These are phyloP conservation scores for Odobenus rosmarus DNA, from an alignment of 2,113 vertebrate genomes.

Conservation along the genomic window DNA sequence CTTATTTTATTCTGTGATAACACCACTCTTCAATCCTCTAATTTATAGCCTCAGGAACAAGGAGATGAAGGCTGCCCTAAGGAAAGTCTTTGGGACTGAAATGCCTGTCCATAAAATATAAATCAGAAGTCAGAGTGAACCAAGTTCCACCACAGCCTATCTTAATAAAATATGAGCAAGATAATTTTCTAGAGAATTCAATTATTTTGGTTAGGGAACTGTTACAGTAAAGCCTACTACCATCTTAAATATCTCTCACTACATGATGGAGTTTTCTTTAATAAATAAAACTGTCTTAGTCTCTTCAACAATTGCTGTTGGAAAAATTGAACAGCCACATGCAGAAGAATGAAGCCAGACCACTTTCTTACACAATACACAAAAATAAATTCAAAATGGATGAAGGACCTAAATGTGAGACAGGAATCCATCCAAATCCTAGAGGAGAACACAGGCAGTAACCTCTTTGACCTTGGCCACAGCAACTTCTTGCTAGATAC, in stretches of 20 bases:
- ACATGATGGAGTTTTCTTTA: not conserved
- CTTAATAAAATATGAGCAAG: not conserved
- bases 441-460: not conserved
- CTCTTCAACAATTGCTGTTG: not conserved
- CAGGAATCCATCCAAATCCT: not conserved
- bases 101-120: not conserved
- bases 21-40: constrained; percentile 65
- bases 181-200: not conserved
- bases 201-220: not conserved
- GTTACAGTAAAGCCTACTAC: not conserved
- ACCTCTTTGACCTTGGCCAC: not conserved
- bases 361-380: not conserved
- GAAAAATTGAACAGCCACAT: not conserved
- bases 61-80: constrained; percentile 59
- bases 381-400: not conserved
- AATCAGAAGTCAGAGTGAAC: not conserved
- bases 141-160: not conserved
- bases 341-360: not conserved
- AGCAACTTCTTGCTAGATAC: not conserved
- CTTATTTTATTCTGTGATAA: constrained; percentile 71
- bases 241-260: not conserved
- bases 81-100: constrained; percentile 40
- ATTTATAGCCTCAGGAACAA: constrained; percentile 75
- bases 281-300: not conserved
- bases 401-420: not conserved